These are phyloP conservation scores for Athalia circularis DNA, from an alignment of 2,888 invertebrate species.

Conservation along the genomic window DNA sequence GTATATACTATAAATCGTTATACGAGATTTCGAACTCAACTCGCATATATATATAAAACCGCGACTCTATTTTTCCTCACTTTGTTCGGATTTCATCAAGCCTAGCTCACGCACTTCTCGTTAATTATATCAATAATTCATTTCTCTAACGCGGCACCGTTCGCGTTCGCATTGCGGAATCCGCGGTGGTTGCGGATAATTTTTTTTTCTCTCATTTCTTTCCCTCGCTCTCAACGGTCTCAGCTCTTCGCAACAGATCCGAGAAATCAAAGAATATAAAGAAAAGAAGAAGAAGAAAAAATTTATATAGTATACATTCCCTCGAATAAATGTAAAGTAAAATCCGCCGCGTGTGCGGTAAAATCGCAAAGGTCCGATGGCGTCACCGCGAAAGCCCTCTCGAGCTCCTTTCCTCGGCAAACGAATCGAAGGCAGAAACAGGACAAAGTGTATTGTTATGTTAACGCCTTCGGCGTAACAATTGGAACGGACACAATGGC, in stretches of 20 bases:
- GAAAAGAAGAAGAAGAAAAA: no score
- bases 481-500: slow-evolving; percentile 69
- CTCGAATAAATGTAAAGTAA: background rate
- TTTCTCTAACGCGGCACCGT: no score
- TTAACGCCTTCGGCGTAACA: slow-evolving; percentile 69
- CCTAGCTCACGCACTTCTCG: slow-evolving; percentile 6
- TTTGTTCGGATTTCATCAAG: slow-evolving; percentile 35
- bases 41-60: background rate
- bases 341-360: background rate
- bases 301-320: no score
- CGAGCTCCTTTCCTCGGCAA: slow-evolving; percentile 16
- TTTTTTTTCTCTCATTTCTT: background rate
- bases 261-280: no score
- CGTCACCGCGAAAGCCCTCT: slow-evolving; percentile 18
- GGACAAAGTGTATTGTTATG: slow-evolving; percentile 66
- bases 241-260: no score
- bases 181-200: no score
- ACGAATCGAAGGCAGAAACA: slow-evolving; percentile 44
- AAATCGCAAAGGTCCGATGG: slow-evolving; percentile 16
- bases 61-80: slow-evolving; percentile 38
- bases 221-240: background rate
- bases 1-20: no score
- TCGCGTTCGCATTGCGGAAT: no score
- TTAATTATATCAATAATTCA: slow-evolving; percentile 3
- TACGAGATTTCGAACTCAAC: slow-evolving; percentile 26